Evolutionary conservation across 2,888 invertebrate species (phyloP).

Genomic region (Merodon equestris): DNA sequence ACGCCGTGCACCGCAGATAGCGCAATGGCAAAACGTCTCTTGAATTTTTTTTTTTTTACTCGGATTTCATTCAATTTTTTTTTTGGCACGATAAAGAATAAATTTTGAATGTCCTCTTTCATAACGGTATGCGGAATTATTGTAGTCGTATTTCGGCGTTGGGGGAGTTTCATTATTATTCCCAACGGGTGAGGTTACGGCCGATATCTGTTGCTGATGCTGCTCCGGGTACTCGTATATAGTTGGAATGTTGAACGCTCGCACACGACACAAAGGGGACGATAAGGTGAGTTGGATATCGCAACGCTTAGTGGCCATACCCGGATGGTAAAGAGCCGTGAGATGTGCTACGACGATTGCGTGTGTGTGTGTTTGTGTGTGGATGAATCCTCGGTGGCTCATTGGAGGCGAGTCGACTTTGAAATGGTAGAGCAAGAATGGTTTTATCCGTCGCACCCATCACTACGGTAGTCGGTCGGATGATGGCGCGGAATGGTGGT

Average conservation of each 20-base stretch:
- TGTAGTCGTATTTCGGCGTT: constrained; percentile 44
- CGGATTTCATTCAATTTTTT: background rate
- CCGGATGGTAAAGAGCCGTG: constrained; percentile 24
- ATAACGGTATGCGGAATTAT: constrained; percentile 39
- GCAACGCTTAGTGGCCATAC: constrained; percentile 14
- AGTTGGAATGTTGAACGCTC: background rate
- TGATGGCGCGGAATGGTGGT: constrained; percentile 42
- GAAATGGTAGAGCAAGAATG: constrained; percentile 10
- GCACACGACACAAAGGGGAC: constrained; percentile 46
- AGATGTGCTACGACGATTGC: constrained; percentile 32
- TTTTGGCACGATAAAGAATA: constrained; percentile 60
- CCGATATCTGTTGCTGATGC: constrained; percentile 65
- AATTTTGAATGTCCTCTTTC: constrained; percentile 60
- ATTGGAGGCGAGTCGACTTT: constrained; percentile 1
- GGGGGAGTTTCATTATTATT: constrained; percentile 60
- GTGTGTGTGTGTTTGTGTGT: constrained; percentile 1
- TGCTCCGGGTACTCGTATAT: constrained; percentile 10
- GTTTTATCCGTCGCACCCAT: constrained; percentile 38
- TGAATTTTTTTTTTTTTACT: constrained; percentile 5
- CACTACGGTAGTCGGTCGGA: constrained; percentile 1
- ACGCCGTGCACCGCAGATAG: background rate
- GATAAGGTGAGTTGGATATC: constrained; percentile 64
- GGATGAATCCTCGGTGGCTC: background rate
- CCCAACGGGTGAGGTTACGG: constrained; percentile 42
- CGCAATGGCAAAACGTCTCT: constrained; percentile 21